Evolutionary conservation across 1,140 invertebrate species (phyloP).

Genomic region (Metopolophium dirhodum): DNA sequence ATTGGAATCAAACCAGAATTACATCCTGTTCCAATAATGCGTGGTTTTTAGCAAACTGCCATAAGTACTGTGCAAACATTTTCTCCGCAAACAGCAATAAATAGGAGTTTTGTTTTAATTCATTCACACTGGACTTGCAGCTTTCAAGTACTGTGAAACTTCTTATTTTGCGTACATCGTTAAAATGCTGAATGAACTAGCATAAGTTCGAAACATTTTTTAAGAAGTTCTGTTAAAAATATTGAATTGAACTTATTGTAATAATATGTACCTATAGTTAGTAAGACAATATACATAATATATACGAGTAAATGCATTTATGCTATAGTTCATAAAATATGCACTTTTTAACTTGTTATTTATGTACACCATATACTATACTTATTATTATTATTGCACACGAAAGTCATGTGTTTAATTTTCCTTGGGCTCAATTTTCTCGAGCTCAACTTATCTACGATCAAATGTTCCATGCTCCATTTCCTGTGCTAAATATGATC

Average conservation of each 20-base stretch:
- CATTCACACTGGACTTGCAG: background rate
- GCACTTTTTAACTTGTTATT: background rate
- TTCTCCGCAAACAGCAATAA: background rate
- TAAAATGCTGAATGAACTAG: background rate
- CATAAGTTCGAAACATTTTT: background rate
- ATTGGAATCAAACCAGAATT: background rate
- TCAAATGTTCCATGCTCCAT: background rate
- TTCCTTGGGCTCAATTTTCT: background rate
- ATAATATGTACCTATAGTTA: background rate
- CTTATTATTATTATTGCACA: background rate
- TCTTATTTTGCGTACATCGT: background rate
- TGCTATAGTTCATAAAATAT: background rate
- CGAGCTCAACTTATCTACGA: background rate
- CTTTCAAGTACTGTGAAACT: no score
- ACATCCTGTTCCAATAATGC: background rate
- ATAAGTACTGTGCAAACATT: background rate
- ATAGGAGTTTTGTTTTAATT: background rate
- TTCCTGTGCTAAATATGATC: background rate
- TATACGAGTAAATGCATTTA: background rate
- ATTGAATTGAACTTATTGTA: background rate
- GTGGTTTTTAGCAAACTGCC: background rate
- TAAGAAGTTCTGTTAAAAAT: background rate
- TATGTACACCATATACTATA: background rate
- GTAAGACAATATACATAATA: no score
- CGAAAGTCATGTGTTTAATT: background rate